phyloP scores from a whole-genome alignment of 2,113 vertebrate genomes.

The Siniperca chuatsi region DNA sequence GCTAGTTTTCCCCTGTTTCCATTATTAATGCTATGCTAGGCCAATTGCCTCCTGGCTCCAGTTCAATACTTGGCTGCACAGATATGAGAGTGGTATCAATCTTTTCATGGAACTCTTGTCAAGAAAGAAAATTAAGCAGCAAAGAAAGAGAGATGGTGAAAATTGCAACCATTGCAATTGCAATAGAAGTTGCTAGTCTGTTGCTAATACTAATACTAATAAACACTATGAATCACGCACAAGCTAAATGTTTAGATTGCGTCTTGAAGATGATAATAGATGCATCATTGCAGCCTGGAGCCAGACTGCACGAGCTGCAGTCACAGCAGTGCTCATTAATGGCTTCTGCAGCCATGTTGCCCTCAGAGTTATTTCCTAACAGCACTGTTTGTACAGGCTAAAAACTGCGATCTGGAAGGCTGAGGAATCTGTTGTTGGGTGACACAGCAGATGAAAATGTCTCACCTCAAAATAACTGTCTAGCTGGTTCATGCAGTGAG shows the following conservation, averaged over 20 bases:
- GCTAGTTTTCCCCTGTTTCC: too few relatives aligned
- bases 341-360: neutral
- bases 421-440: neutral
- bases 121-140: too few relatives aligned
- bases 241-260: neutral
- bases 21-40: too few relatives aligned
- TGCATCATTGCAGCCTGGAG: neutral
- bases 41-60: too few relatives aligned
- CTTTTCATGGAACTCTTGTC: too few relatives aligned
- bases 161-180: neutral
- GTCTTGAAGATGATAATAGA: conserved; percentile 1
- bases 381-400: neutral
- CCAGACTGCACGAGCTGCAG: neutral
- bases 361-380: neutral
- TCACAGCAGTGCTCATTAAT: neutral
- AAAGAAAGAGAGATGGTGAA: neutral
- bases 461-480: conserved; percentile 32
- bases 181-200: neutral
- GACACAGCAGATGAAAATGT: conserved; percentile 1
- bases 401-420: neutral
- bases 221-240: neutral
- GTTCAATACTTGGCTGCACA: too few relatives aligned
- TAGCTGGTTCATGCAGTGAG: neutral
- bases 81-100: too few relatives aligned
- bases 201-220: neutral